Percentiles rank a stretch among this genome's conserved stretches.
Conservation (phyloP, 2,888 invertebrate genomes). For the Panzeria rudis region DNA sequence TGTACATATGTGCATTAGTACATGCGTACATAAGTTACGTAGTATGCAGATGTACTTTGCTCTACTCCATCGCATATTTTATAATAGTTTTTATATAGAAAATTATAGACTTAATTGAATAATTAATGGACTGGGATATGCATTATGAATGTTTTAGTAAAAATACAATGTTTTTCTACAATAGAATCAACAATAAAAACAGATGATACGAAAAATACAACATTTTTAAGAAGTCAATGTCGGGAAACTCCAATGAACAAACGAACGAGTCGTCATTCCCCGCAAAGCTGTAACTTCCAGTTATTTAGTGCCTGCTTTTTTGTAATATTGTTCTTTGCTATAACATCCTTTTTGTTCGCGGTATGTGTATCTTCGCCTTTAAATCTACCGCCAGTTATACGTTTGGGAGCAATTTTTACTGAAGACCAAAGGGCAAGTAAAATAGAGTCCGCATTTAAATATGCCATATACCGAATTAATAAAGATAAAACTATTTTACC, state of each 20-base stretch:
- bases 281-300: not conserved
- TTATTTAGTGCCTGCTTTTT: slow-evolving; percentile 26
- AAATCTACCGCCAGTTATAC: slow-evolving; percentile 86
- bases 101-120: not conserved
- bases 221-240: not conserved
- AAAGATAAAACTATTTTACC: slow-evolving; percentile 92
- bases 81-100: slow-evolving; percentile 12
- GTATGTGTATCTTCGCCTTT: slow-evolving; percentile 23
- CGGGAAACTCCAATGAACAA: not conserved
- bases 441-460: slow-evolving; percentile 95
- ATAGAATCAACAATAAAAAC: slow-evolving; percentile 10
- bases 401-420: slow-evolving; percentile 93
- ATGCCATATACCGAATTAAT: slow-evolving; percentile 96
- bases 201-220: slow-evolving; percentile 5
- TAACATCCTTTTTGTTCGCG: not conserved
- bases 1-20: too few species aligned
- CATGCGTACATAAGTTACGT: too few species aligned
- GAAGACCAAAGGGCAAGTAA: slow-evolving; percentile 94
- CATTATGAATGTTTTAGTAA: slow-evolving; percentile 37
- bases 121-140: slow-evolving; percentile 35
- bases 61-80: not conserved
- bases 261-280: not conserved
- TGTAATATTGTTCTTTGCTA: slow-evolving; percentile 9
- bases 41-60: not conserved
- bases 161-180: slow-evolving; percentile 13